Percentiles rank a stretch among this genome's conserved stretches.
Evolutionary conservation across 2,797 vertebrate genomes (phyloP).

Genomic region (Lacerta viridis): DNA sequence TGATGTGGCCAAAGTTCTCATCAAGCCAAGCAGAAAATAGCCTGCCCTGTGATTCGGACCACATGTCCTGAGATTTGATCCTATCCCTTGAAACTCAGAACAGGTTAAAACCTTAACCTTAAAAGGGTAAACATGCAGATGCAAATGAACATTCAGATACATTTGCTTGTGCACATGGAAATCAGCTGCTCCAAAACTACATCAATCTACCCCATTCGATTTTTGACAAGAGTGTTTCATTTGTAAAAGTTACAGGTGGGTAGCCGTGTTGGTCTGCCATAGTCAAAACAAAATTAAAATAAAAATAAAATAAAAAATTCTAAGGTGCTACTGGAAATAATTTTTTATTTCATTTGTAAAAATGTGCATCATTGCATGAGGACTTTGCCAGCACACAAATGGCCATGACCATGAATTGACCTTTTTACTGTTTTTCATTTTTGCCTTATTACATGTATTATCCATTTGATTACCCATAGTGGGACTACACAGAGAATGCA

Average conservation of each 20-base stretch:
- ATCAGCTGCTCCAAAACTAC: background rate
- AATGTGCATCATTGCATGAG: no score
- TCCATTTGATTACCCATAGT: constrained; percentile 16
- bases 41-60: background rate
- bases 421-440: constrained; percentile 19
- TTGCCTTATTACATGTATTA: background rate
- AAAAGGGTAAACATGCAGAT: no score
- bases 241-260: background rate
- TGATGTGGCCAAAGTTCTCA: background rate
- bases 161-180: background rate
- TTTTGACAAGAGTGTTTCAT: background rate
- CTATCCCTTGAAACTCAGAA: background rate
- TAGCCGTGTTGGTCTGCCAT: no score
- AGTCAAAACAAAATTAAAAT: no score
- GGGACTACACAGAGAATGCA: background rate
- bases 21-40: background rate
- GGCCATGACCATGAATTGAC: background rate
- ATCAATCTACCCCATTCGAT: constrained; percentile 20
- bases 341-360: background rate
- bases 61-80: background rate
- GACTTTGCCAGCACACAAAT: background rate
- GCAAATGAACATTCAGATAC: background rate
- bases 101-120: background rate
- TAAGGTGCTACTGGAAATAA: no score
- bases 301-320: no score